A percentile compares a stretch with the other conserved stretches of the same genome.
Evolutionary conservation across 2,888 invertebrate genomes (phyloP).

Genomic region (Nomada ferruginata): DNA sequence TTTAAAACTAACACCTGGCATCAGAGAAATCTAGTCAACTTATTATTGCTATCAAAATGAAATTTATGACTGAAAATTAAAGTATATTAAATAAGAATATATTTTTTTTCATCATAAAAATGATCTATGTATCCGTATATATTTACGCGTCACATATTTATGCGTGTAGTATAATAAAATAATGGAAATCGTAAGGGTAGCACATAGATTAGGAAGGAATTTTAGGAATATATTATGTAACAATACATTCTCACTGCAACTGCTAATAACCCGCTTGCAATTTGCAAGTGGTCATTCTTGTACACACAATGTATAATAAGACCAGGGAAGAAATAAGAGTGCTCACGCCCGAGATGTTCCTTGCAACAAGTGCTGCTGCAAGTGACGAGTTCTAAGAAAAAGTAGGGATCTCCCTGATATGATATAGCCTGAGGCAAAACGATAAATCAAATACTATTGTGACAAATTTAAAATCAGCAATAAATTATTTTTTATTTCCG

Average conservation of each 20-base stretch:
- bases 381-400: background rate
- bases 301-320: too few relatives aligned
- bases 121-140: too few relatives aligned
- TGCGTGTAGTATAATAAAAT: background rate
- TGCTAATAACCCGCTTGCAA: too few relatives aligned
- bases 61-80: background rate
- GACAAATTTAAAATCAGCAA: background rate
- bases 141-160: background rate
- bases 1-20: too few relatives aligned
- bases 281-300: too few relatives aligned
- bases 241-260: too few relatives aligned
- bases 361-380: too few relatives aligned
- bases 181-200: background rate
- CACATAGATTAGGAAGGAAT: background rate
- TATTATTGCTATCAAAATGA: too few relatives aligned
- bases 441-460: background rate
- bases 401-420: background rate
- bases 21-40: too few relatives aligned
- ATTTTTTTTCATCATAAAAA: background rate
- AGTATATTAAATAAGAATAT: background rate
- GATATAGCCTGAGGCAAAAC: background rate
- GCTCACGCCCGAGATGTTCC: too few relatives aligned
- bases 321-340: too few relatives aligned
- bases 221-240: too few relatives aligned
- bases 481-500: constrained; percentile 39